Evolutionary conservation across 2,113 vertebrate species (phyloP), one percentile per base, ranked within the genome.

Genomic region (Rhinogobius similis): DNA sequence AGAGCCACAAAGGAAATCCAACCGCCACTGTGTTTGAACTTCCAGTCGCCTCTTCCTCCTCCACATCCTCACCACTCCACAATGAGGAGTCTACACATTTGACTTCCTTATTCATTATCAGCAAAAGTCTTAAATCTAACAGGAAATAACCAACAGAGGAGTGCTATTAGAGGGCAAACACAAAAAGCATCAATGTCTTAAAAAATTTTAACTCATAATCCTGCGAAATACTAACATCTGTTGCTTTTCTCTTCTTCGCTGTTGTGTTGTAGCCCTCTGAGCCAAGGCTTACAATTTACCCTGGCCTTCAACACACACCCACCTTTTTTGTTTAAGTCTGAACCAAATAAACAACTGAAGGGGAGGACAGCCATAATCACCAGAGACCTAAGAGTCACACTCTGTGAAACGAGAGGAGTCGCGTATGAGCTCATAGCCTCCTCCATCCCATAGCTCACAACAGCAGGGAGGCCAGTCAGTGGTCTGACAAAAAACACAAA

Each of bases 331-430:
- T 79, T 86, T 79, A 63, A 67, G 59, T 73, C 66, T 44, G 68
- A 64, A 78, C 67, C 86, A 87, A 65, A 84, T 82, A 86, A 87
- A 89, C 83, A 87, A 67, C 75, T 27, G 76, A 68, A 73, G 71
- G 73, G 72, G 83, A 84, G 76, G 72, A 67, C 65, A 55, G 68
- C 67, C 74, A 81, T 69, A 78, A 78, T 82, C 77, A 81, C 64
- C 50, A 27, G 70, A 70, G 65, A 43, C 67, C 59, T 36, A 29
- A 68, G 65, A 62, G 74, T 68, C 67, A 12, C 53, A 77, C 76
- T 65, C 74, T 77, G 72, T 65, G 77, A 67, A 66, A n/a, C 52
- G 55, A 36, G 56, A 75, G 72, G 82, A 72, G 63, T 48, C 63
- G 48, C 18, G 48, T 44, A 63, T 85, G 84, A 82, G 75, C 58